These are phyloP conservation scores for Burhinus oedicnemus DNA, from an alignment of 2,113 vertebrate genomes.

Conservation along the genomic window DNA sequence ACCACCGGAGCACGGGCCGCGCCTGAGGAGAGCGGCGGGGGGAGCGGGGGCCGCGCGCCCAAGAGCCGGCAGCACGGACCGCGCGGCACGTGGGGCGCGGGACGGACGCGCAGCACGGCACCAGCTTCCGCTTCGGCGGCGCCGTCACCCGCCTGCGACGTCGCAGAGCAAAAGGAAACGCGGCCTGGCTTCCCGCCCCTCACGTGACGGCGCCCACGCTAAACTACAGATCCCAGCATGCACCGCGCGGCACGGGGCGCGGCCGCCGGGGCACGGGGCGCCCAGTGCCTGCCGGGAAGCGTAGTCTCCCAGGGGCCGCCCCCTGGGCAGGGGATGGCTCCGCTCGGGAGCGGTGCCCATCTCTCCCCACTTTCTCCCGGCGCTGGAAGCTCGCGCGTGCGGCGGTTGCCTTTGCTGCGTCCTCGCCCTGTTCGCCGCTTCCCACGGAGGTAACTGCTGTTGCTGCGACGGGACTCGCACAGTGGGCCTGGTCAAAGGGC, in stretches of 20 bases:
- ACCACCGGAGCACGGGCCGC: background rate
- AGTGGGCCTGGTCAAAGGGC: background rate
- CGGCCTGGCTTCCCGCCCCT: accelerated
- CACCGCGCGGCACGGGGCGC: accelerated
- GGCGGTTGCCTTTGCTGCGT: accelerated
- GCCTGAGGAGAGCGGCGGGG: background rate
- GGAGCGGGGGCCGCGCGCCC: too few species aligned
- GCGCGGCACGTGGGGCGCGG: conserved; percentile 20
- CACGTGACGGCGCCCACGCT: accelerated
- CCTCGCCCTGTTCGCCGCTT: too few species aligned
- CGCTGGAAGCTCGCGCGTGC: accelerated
- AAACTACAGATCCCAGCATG: background rate
- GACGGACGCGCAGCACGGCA: accelerated
- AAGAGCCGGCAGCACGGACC: background rate
- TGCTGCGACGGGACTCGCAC: background rate
- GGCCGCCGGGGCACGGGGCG: accelerated
- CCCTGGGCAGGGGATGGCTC: too few species aligned
- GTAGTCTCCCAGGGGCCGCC: background rate
- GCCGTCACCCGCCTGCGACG: background rate
- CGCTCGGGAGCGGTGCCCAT: background rate
- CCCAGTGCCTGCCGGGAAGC: background rate
- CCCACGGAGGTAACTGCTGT: background rate
- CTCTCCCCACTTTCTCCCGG: accelerated
- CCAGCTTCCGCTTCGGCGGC: background rate
- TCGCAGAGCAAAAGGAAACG: too few species aligned